phyloP scores from a whole-genome alignment of 2,888 invertebrate genomes.

The Gortyna flavago region DNA sequence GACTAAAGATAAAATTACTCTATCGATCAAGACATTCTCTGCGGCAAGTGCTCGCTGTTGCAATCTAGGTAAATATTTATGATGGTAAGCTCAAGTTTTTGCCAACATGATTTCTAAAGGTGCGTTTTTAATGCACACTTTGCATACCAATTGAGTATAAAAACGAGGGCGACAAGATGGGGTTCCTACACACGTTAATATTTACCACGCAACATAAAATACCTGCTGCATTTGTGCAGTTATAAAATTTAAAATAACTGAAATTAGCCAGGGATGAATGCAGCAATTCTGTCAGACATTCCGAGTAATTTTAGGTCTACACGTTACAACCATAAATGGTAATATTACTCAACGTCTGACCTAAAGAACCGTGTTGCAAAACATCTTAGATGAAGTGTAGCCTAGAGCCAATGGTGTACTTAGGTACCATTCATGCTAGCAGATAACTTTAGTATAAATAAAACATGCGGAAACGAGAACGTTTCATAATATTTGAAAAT shows the following conservation, averaged over 20 bases:
- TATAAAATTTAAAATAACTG: slow-evolving; percentile 21
- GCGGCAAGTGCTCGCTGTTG: slow-evolving; percentile 22
- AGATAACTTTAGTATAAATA: slow-evolving; percentile 24
- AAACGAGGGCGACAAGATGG: slow-evolving; percentile 30
- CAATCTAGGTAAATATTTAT: slow-evolving; percentile 51
- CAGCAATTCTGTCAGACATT: slow-evolving; percentile 61
- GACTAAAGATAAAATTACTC: slow-evolving; percentile 37
- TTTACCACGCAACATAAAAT: slow-evolving; percentile 29
- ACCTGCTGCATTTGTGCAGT: slow-evolving; percentile 32
- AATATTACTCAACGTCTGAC: slow-evolving; percentile 67
- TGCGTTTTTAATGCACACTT: slow-evolving; percentile 23
- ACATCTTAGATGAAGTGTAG: slow-evolving; percentile 59
- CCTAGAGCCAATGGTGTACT: slow-evolving; percentile 14
- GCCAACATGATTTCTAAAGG: slow-evolving; percentile 47
- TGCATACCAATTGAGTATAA: slow-evolving; percentile 33
- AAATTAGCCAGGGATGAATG: slow-evolving; percentile 40
- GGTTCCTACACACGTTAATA: slow-evolving; percentile 22
- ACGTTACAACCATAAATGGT: slow-evolving; percentile 68
- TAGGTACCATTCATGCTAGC: slow-evolving; percentile 13
- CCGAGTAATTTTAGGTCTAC: slow-evolving; percentile 69
- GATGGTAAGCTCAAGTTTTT: slow-evolving; percentile 43
- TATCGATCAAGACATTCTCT: slow-evolving; percentile 33
- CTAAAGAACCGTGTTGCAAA: slow-evolving; percentile 71
- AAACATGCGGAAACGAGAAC: slow-evolving; percentile 32
- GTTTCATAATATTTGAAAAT: slow-evolving; percentile 52